Conservation (phyloP, 2,888 invertebrate genomes). For the Drosophila trichaetosa region DNA sequence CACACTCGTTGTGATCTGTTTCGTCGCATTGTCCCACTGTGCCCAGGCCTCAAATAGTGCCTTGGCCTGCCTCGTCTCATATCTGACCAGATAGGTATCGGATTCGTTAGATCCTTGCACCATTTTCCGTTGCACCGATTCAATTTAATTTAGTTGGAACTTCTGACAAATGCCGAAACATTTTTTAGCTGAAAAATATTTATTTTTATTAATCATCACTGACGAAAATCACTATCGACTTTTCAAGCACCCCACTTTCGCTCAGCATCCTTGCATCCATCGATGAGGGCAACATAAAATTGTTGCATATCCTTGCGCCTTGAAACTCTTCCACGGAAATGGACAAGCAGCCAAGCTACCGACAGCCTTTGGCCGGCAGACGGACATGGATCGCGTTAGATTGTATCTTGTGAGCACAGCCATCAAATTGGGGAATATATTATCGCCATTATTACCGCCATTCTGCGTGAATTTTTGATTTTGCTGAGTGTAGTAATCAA, state of each 20-base stretch:
- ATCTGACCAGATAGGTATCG: slow-evolving; percentile 28
- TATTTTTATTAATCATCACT: slow-evolving; percentile 85
- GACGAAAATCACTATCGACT: slow-evolving; percentile 89
- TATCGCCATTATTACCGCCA: slow-evolving; percentile 87
- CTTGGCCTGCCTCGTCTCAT: slow-evolving; percentile 20
- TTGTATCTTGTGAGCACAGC: slow-evolving; percentile 91
- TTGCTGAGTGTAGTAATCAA: not conserved
- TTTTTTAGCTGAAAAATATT: slow-evolving; percentile 47
- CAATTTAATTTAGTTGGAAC: slow-evolving; percentile 34
- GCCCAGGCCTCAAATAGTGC: slow-evolving; percentile 31
- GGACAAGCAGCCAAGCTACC: slow-evolving; percentile 89
- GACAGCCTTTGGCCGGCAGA: slow-evolving; percentile 85
- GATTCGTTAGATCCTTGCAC: not conserved
- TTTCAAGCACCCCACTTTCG: slow-evolving; percentile 87
- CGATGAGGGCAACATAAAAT: slow-evolving; percentile 87
- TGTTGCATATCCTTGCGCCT: slow-evolving; percentile 88
- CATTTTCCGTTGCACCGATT: slow-evolving; percentile 11
- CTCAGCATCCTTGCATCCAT: slow-evolving; percentile 88
- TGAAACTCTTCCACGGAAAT: slow-evolving; percentile 91
- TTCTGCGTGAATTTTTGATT: not conserved
- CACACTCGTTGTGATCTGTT: slow-evolving; percentile 25
- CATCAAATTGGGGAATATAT: slow-evolving; percentile 95
- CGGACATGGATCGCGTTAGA: slow-evolving; percentile 83
- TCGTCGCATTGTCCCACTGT: slow-evolving; percentile 32
- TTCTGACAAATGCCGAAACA: slow-evolving; percentile 53